Evolutionary conservation across 2,113 vertebrate genomes (phyloP).

Genomic region (Macrotis lagotis): DNA sequence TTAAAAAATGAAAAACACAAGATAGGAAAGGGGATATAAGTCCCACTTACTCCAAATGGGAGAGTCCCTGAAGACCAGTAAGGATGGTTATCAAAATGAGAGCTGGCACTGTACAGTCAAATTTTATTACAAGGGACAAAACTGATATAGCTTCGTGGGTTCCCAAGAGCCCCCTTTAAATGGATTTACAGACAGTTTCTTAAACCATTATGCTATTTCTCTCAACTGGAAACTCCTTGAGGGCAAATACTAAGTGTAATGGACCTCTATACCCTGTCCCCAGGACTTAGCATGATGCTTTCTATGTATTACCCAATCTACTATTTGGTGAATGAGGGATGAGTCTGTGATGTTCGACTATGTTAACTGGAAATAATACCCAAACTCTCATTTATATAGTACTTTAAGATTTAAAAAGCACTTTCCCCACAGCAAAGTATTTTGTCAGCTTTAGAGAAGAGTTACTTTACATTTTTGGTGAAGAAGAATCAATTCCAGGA

Average conservation of each 20-base stretch:
- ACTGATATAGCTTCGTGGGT: neutral
- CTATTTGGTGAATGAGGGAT: neutral
- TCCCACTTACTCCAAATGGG: neutral
- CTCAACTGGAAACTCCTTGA: neutral
- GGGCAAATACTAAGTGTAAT: neutral
- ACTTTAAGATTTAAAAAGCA: neutral
- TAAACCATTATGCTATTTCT: neutral
- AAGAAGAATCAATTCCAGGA: neutral
- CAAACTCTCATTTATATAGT: neutral
- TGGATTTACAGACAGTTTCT: neutral
- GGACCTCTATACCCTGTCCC: neutral
- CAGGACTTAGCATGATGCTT: neutral
- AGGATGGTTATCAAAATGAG: slow-evolving; percentile 9
- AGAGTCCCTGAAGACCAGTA: neutral
- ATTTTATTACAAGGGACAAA: neutral
- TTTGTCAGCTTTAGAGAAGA: neutral
- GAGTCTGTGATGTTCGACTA: neutral
- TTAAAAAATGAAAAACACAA: slow-evolving; percentile 14
- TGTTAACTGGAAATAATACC: neutral
- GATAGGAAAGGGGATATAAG: slow-evolving; percentile 5
- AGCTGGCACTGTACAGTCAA: neutral
- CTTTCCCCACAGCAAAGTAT: neutral
- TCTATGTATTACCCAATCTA: neutral
- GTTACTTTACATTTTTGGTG: neutral
- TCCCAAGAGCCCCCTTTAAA: neutral